These are phyloP conservation scores for Cochlearius cochlearius DNA, from an alignment of 2,113 vertebrate genomes.

Conservation along the genomic window DNA sequence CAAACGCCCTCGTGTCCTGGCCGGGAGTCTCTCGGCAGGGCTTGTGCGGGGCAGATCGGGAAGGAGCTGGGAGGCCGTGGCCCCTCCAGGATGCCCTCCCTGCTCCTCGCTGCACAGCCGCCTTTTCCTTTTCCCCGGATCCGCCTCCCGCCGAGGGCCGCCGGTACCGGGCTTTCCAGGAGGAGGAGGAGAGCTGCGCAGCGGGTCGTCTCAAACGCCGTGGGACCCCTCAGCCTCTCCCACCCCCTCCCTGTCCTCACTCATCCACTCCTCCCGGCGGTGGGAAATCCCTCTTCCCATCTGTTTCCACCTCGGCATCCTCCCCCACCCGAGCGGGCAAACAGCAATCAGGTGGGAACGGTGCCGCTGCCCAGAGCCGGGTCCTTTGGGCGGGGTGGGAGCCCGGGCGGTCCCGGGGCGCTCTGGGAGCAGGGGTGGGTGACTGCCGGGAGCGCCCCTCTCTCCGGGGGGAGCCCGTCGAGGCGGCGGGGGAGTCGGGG, in stretches of 20 bases:
- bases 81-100: not conserved
- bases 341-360: not conserved
- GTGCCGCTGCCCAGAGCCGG: not conserved
- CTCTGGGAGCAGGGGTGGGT: not conserved
- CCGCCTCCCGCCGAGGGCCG: not conserved
- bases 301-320: not conserved
- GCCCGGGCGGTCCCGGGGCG: no score
- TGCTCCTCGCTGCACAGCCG: not conserved
- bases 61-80: not conserved
- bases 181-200: not conserved
- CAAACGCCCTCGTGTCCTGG: not conserved
- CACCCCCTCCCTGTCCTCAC: not conserved
- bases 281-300: not conserved
- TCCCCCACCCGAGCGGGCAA: not conserved
- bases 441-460: not conserved
- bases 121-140: not conserved
- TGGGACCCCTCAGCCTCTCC: not conserved
- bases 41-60: not conserved
- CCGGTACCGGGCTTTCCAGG: not conserved
- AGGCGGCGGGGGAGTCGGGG: not conserved
- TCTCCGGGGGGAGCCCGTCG: not conserved
- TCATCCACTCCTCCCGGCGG: not conserved
- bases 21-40: not conserved
- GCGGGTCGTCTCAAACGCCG: not conserved
- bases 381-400: not conserved